Base-by-base conservation (phyloP, 1,140 invertebrate genomes). In the Homarus americanus region DNA sequence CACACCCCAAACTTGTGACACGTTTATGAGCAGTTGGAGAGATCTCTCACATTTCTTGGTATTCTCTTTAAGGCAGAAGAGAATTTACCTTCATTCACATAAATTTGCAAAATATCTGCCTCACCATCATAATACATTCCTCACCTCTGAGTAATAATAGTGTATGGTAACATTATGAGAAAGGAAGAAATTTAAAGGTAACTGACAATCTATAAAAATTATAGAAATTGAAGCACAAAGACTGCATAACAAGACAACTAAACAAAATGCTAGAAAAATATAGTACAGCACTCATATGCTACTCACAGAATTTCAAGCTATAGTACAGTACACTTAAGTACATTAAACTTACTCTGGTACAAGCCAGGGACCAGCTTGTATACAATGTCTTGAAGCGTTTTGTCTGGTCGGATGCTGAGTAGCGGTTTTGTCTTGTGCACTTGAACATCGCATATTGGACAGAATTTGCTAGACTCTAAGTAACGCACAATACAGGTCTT, bases 291-390 rank as follows among this genome's bases (percentile, higher is more conserved):
- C 53, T 24, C 53, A 24, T 63, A 24, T n/a, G n/a, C n/a, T n/a
- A n/a, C n/a, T n/a, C n/a, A n/a, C n/a, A 58, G 20, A 58, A 4
- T 58, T 58, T 20, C 24, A 15, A 58, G 24, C 17, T 49, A 49
- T 49, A n/a, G n/a, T 17, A 49, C 44, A 4, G 20, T 69, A 28
- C 4, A 32, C 32, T 69, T 69, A 32, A 32, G 2, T 32, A 69
- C 12, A 76, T 17, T 76, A 10, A 38, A 85, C 92, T 82, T 75
- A 93, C 93, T 96, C 95, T 97, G 96, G 94, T 98, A 98, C 0
- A 99, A 95, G 9, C 97, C 97, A 53, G 98, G 98, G 85, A 99
- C 98, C 92, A 99, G 94, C 95, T 99, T 99, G 94, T 99, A 99
- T 1, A 99, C 98, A 94, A 99, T 97, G 93, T 98, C 98, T 95